Evolutionary conservation across 2,113 vertebrate species (phyloP), one percentile per base, ranked within the genome.

Genomic region (Amphilophus citrinellus): DNA sequence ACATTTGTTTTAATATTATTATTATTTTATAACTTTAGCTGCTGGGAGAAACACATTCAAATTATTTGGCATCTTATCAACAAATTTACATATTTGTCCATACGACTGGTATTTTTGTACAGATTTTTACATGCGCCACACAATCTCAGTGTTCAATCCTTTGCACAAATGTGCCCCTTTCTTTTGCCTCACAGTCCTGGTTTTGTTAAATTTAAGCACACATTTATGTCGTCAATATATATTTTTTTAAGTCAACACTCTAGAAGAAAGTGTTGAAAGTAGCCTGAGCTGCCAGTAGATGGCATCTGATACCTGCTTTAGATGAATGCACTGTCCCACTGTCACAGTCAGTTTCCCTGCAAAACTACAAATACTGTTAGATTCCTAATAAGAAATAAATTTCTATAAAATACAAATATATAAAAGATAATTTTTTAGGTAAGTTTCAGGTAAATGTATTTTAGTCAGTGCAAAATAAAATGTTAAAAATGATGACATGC

Each of bases 241-340:
- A 13, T 75, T 0, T 50, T 83, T 68, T 76, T 18, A 5, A 47
- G 17, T 1, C 17, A 66, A 8, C 13, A 10, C 11, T 42, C 53
- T 73, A 17, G 3, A 61, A 75, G 65, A 75, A 37, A 50, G 47
- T 50, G n/a, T 59, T 30, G 79, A 73, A 37, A 77, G 53, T 42
- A 27, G 7, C 73, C 22, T 1, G 7, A 71, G 20, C 30, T 9
- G 56, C 94, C 96, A 95, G 93, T 91, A 96, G 96, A 93, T 95
- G 96, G 95, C 95, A 85, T 91, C 86, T 95, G 87, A 85, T 30
- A 44, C 93, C 95, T 94, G 90, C 90, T 80, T 66, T 92, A 93
- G 82, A 84, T 47, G 20, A 14, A 4, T 13, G 37, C 75, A 20
- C 59, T 14, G 14, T 44, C 14, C 61, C 18, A 42, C 75, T 11